Percentiles rank a stretch among this genome's conserved stretches.
These are phyloP conservation scores for Chirona hameri DNA, from an alignment of 2,888 invertebrate species.

Conservation along the genomic window DNA sequence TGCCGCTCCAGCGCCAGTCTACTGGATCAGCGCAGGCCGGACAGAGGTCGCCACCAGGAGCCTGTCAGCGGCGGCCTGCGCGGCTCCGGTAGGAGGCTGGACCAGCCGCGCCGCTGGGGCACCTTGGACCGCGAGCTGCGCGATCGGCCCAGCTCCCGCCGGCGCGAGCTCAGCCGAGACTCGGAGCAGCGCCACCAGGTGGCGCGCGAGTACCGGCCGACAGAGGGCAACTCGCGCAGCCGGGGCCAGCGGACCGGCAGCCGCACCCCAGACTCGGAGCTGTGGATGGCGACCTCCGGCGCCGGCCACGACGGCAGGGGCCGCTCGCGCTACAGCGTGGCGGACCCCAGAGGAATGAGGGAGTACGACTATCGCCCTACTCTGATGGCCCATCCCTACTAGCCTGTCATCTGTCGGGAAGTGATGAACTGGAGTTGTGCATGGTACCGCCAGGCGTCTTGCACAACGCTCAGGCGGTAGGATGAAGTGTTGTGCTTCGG, in stretches of 20 bases:
- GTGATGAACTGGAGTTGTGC: neutral
- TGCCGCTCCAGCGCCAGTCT: neutral
- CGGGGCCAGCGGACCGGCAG: neutral
- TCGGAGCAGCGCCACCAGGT: neutral
- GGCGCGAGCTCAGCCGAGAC: neutral
- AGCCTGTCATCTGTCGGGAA: neutral
- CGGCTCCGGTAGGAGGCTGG: neutral
- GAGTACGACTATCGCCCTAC: neutral
- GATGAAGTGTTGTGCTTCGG: too few relatives aligned
- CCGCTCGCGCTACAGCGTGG: neutral
- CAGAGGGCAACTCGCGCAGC: neutral
- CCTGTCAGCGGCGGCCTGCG: neutral
- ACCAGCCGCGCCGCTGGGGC: neutral
- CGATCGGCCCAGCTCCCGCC: neutral
- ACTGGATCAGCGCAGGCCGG: neutral
- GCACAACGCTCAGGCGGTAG: too few relatives aligned
- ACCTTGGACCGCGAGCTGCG: neutral
- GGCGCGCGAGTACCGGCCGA: neutral
- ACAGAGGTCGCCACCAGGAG: neutral
- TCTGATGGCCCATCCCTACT: neutral
- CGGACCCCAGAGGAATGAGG: neutral
- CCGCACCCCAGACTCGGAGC: constrained; percentile 3
- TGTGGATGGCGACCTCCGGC: neutral
- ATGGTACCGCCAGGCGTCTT: too few relatives aligned
- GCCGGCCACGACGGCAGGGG: neutral